Evolutionary conservation across 1,140 invertebrate species (phyloP), one percentile per base, ranked within the genome.

Genomic region (Melanaphis sacchari): DNA sequence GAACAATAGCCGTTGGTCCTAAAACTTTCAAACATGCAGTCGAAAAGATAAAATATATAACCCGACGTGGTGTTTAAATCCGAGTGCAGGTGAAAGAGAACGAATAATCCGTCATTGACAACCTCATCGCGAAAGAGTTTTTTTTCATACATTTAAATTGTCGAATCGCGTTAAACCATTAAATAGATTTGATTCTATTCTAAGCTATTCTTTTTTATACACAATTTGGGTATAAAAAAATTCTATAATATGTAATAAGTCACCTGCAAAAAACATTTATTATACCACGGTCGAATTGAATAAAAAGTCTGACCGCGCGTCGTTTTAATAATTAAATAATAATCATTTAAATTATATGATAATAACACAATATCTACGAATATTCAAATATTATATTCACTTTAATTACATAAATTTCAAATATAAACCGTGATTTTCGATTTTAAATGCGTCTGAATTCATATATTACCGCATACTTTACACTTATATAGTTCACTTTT

Each of bases 1-100:
- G 38, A 90, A 90, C 89, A 90, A 90, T 90, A 90, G 89, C 52
- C 36, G 89, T 41, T 66, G 52, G 52, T 59, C 88, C 49, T 52
- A n/a, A 59, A 90, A 66, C 54, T 59, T 90, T 90, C 31, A 4
- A 90, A 66, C 89, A 40, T 24, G 26, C 38, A 46, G 24, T 66
- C 1, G 11, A 90, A 66, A 22, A 90, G 52, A 90, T 90, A 90
- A 90, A 90, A 90, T 26, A 38, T 9, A 40, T 46, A 66, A 90
- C 54, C 40, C 52, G 26, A 46, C 38, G 52, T 5, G 26, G 66
- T 26, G 38, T 41, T 90, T 90, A 90, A 90, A 90, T 66, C 31
- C 15, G 41, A 40, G 52, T 90, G 54, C 40, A 90, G 52, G 89
- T 90, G 54, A 90, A 59, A 66, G 89, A 11, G 11, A 90, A 90